Conservation (phyloP, 1,140 invertebrate species). For the Eciton burchellii region DNA sequence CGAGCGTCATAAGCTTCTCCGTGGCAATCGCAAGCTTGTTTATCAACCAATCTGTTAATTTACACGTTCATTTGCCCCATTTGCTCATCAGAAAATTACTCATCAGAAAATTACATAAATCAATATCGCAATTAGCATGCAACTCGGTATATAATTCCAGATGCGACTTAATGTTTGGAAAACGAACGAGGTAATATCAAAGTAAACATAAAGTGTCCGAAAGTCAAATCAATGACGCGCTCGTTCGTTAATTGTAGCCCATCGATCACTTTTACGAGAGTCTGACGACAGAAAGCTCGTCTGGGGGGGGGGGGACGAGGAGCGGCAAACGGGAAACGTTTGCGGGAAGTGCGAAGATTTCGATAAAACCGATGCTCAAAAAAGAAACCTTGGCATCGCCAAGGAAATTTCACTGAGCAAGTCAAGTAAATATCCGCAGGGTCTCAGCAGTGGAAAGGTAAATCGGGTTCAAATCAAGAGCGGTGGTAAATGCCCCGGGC, state of each 20-base stretch:
- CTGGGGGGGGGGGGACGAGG: not conserved
- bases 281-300: not conserved
- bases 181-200: too few species aligned
- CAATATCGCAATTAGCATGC: conserved; percentile 13
- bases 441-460: conserved; percentile 67
- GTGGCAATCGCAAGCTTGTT: conserved; percentile 36
- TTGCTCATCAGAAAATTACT: not conserved
- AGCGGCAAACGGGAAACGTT: conserved; percentile 31
- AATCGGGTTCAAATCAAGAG: conserved; percentile 82
- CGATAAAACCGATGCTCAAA: conserved; percentile 39
- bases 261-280: not conserved
- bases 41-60: conserved; percentile 35
- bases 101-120: conserved; percentile 14
- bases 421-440: conserved; percentile 81
- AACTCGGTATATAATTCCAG: not conserved
- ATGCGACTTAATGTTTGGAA: not conserved
- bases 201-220: too few species aligned
- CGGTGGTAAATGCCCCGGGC: conserved; percentile 79
- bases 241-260: too few species aligned
- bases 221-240: too few species aligned
- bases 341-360: conserved; percentile 39
- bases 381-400: conserved; percentile 57
- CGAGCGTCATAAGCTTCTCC: conserved; percentile 47
- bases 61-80: not conserved
- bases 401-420: conserved; percentile 75